phyloP scores from a whole-genome alignment of 2,888 invertebrate species.

The Xestoiulus laeticollis region DNA sequence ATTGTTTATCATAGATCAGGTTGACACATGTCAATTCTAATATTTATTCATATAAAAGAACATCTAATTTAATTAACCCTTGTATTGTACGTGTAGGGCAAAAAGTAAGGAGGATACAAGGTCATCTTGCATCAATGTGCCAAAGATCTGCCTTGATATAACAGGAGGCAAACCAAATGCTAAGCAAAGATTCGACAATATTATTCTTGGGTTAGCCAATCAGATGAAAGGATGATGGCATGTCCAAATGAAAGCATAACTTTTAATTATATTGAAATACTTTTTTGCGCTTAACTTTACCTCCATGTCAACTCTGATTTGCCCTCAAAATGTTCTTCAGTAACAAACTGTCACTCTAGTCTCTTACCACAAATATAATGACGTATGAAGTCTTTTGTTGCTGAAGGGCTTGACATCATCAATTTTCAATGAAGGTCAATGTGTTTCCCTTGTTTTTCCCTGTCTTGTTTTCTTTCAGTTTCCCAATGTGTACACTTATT shows the following conservation, averaged over 20 bases:
- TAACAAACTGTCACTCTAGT: not conserved
- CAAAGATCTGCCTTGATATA: not conserved
- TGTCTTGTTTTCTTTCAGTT: not conserved
- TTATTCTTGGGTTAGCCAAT: not conserved
- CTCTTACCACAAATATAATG: too few species aligned
- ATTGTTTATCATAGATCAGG: too few species aligned
- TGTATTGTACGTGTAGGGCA: not conserved
- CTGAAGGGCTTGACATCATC: not conserved
- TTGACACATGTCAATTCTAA: not conserved
- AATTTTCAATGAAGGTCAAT: not conserved
- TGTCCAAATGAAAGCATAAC: not conserved
- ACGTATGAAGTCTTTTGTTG: not conserved
- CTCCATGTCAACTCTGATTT: not conserved
- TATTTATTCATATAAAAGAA: not conserved
- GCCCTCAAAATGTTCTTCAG: not conserved
- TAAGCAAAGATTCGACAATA: not conserved
- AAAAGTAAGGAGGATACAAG: not conserved
- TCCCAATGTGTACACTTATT: not conserved
- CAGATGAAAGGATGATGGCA: not conserved
- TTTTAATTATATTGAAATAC: not conserved
- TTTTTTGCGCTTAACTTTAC: not conserved
- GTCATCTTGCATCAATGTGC: not conserved
- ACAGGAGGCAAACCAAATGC: not conserved
- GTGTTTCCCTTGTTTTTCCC: not conserved
- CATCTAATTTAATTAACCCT: slow-evolving; percentile 1